Evolutionary conservation across 2,797 vertebrate genomes (phyloP).

Genomic region (Sebastiscus tertius): DNA sequence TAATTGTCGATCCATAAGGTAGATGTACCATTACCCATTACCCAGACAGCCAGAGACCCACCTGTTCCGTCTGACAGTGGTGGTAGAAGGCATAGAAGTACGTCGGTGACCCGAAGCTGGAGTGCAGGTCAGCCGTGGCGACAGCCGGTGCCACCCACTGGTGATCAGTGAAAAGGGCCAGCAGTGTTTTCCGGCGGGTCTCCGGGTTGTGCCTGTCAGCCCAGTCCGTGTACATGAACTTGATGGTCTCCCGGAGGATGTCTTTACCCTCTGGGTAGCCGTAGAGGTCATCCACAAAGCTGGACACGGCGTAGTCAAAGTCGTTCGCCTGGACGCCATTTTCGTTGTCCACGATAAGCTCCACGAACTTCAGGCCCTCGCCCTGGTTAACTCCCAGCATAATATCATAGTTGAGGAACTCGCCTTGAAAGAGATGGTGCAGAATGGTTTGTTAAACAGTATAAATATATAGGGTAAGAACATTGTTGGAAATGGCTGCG

Average conservation of each 20-base stretch:
- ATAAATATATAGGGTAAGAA: neutral
- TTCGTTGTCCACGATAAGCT: slow-evolving; percentile 98
- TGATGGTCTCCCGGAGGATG: slow-evolving; percentile 97
- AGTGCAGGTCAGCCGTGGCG: slow-evolving; percentile 98
- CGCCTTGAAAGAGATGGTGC: slow-evolving; percentile 75
- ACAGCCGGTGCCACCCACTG: slow-evolving; percentile 99
- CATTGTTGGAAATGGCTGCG: neutral
- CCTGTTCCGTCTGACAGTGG: slow-evolving; percentile 99
- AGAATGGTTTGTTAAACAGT: neutral
- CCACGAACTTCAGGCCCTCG: slow-evolving; percentile 97
- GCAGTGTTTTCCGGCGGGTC: slow-evolving; percentile 94
- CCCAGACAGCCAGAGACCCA: slow-evolving; percentile 25
- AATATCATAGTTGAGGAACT: slow-evolving; percentile 99
- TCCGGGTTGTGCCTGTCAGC: slow-evolving; percentile 97
- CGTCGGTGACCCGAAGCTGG: slow-evolving; percentile 97
- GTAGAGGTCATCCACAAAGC: slow-evolving; percentile 98
- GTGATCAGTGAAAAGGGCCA: slow-evolving; percentile 98
- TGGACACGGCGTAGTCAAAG: slow-evolving; percentile 99
- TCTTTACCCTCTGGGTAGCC: slow-evolving; percentile 99
- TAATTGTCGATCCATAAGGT: neutral
- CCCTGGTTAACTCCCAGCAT: slow-evolving; percentile 99
- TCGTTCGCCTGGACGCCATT: slow-evolving; percentile 98
- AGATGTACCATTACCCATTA: neutral
- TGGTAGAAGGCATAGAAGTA: slow-evolving; percentile 99
- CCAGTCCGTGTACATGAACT: slow-evolving; percentile 99